phyloP scores from a whole-genome alignment of 1,140 invertebrate genomes.

The Eumeta japonica region DNA sequence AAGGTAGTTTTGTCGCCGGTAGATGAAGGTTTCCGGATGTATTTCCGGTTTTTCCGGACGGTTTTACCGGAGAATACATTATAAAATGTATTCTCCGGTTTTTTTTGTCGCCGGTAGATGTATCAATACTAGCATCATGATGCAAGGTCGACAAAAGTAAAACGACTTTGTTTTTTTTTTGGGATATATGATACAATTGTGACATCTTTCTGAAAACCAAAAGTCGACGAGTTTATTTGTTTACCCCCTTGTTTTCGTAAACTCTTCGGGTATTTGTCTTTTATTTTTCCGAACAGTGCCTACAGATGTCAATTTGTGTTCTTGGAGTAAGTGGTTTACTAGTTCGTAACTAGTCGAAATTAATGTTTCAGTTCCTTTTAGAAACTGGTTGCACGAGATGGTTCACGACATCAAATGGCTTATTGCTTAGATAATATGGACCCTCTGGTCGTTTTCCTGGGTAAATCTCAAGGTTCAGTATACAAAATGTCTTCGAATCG shows the following conservation, averaged over 20 bases:
- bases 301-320: slow-evolving; percentile 23
- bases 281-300: slow-evolving; percentile 41
- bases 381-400: slow-evolving; percentile 13
- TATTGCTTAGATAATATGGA: too few species aligned
- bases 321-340: slow-evolving; percentile 20
- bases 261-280: slow-evolving; percentile 19
- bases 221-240: slow-evolving; percentile 4
- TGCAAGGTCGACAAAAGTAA: slow-evolving; percentile 16
- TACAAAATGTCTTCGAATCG: too few species aligned
- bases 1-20: too few species aligned
- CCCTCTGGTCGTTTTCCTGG: too few species aligned
- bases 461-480: too few species aligned
- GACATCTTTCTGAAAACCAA: too few species aligned
- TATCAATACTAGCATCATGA: too few species aligned
- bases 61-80: too few species aligned
- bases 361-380: slow-evolving; percentile 19
- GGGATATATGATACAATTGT: slow-evolving; percentile 14
- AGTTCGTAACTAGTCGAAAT: slow-evolving; percentile 28
- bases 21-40: too few species aligned
- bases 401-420: slow-evolving; percentile 16
- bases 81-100: slow-evolving; percentile 20
- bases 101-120: slow-evolving; percentile 9
- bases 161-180: slow-evolving; percentile 19
- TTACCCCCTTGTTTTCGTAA: slow-evolving; percentile 10
- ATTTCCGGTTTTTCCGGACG: too few species aligned